Conservation (phyloP, 2,797 vertebrate species). For the Rhinatrema bivittatum region DNA sequence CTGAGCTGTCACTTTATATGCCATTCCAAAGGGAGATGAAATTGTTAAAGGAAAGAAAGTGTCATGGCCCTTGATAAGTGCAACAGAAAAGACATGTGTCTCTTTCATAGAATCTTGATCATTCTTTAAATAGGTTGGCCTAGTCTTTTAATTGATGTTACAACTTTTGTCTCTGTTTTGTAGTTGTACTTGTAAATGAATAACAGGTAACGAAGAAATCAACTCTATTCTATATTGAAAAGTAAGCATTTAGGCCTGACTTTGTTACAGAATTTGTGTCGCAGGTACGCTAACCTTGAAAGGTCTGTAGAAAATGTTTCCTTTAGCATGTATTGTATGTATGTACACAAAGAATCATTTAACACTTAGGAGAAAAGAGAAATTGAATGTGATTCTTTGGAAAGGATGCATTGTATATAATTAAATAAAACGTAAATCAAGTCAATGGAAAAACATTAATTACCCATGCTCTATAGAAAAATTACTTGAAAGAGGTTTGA, state of each 20-base stretch:
- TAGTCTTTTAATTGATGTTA: constrained; percentile 25
- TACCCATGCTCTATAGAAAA: constrained; percentile 26
- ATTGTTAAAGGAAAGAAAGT: no score
- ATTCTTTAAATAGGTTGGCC: constrained; percentile 23
- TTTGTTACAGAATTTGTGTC: no score
- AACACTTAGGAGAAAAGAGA: constrained; percentile 25
- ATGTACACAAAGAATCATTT: constrained; percentile 25
- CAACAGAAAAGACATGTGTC: no score
- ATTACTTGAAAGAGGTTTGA: constrained; percentile 24
- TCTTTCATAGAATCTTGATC: no score
- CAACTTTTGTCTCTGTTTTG: no score
- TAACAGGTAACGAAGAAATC: constrained; percentile 19
- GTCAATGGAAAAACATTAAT: constrained; percentile 27
- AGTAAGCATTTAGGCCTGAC: constrained; percentile 18
- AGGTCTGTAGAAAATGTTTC: constrained; percentile 22
- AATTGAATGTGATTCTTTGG: constrained; percentile 15
- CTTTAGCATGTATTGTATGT: constrained; percentile 13
- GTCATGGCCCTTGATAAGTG: no score
- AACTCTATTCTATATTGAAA: constrained; percentile 23
- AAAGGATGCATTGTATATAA: constrained; percentile 22
- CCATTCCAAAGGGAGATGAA: no score
- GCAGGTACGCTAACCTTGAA: constrained; percentile 25
- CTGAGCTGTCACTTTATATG: no score
- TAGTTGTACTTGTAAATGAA: constrained; percentile 25
- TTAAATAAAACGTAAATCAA: constrained; percentile 29